Percentiles rank a stretch among this genome's conserved stretches.
These are phyloP conservation scores for Hemiscyllium ocellatum DNA, from an alignment of 2,113 vertebrate species.

Conservation along the genomic window DNA sequence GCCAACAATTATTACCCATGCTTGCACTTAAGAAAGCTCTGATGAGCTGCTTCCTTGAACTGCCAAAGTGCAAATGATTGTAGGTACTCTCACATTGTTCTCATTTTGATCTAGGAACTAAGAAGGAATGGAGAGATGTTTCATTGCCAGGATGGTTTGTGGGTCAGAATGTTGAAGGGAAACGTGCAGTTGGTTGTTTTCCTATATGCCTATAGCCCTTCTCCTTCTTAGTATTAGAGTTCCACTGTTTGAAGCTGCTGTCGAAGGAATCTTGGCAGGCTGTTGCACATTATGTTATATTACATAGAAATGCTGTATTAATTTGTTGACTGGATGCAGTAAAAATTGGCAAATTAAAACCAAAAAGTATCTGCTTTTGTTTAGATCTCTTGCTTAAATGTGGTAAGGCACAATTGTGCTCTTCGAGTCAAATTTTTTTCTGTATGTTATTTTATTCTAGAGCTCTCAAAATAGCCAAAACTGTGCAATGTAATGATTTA, in stretches of 20 bases:
- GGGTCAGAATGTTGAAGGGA: background rate
- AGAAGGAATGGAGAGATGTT: background rate
- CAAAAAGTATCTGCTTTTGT: background rate
- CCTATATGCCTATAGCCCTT: background rate
- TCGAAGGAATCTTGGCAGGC: background rate
- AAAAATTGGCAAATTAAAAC: background rate
- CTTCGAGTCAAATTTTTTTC: background rate
- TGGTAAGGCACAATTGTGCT: background rate
- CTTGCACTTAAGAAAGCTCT: background rate
- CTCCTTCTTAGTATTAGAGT: background rate
- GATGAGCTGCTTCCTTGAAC: background rate
- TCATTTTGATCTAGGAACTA: background rate
- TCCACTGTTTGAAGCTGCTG: background rate
- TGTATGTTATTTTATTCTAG: background rate
- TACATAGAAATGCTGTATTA: background rate
- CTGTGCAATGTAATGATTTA: background rate
- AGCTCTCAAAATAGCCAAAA: background rate
- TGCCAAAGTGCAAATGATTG: too few species aligned
- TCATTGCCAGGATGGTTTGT: background rate
- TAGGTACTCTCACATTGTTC: background rate
- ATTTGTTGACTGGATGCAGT: background rate
- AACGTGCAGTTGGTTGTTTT: background rate
- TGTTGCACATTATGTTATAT: background rate
- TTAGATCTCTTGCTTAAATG: background rate
- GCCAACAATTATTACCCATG: too few species aligned